A percentile compares a stretch with the other conserved stretches of the same genome.
Conservation (phyloP, 2,888 invertebrate species). For the Nephrotoma flavescens region DNA sequence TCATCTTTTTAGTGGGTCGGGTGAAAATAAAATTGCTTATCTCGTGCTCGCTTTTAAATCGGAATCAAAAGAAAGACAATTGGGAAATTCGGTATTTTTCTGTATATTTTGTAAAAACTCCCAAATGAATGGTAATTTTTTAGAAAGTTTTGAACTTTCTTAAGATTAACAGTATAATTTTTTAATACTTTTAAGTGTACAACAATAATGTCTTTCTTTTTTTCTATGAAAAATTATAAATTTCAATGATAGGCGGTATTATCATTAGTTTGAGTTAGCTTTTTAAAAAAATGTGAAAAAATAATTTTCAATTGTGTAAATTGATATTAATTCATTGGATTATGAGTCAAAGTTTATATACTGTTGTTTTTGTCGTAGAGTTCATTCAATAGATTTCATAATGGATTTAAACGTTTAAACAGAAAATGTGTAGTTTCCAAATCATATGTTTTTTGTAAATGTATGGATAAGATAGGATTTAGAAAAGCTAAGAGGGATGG, state of each 20-base stretch:
- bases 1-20: not conserved
- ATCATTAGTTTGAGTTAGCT: not conserved
- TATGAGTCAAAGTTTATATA: not conserved
- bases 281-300: not conserved
- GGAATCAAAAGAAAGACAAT: not conserved
- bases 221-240: not conserved
- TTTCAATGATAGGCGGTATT: not conserved
- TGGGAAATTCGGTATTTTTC: not conserved
- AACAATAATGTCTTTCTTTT: not conserved
- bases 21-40: not conserved
- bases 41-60: not conserved
- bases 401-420: too few relatives aligned
- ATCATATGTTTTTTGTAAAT: too few relatives aligned
- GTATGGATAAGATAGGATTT: too few relatives aligned
- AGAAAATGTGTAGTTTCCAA: too few relatives aligned
- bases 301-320: not conserved
- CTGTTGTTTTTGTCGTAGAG: too few relatives aligned
- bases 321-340: not conserved
- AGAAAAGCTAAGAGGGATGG: too few relatives aligned
- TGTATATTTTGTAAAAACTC: not conserved
- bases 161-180: not conserved
- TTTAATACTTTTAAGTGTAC: not conserved
- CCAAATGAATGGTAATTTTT: not conserved
- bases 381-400: too few relatives aligned
- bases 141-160: not conserved